These are phyloP conservation scores for Cotesia glomerata DNA, from an alignment of 1,140 invertebrate genomes.

Conservation along the genomic window DNA sequence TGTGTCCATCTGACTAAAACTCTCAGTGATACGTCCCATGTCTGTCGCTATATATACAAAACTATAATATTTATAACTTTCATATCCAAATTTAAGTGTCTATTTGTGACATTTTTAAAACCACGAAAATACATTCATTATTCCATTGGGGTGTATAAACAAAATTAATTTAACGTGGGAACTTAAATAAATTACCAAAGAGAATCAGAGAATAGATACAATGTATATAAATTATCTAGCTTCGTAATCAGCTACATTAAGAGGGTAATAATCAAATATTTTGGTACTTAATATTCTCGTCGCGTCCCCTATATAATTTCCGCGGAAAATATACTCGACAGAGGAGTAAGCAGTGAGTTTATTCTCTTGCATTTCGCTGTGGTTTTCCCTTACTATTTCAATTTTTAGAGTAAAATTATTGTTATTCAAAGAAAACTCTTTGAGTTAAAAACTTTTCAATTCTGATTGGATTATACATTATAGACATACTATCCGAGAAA, in stretches of 20 bases:
- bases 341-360: background rate
- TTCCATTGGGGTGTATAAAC: too few relatives aligned
- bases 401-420: too few relatives aligned
- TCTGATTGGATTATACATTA: too few relatives aligned
- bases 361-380: slow-evolving; percentile 36
- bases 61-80: background rate
- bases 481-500: too few relatives aligned
- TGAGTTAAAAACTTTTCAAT: too few relatives aligned
- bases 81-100: slow-evolving; percentile 1
- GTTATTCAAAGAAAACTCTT: too few relatives aligned
- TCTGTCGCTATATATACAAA: background rate
- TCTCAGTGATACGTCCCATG: background rate
- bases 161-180: too few relatives aligned
- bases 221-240: background rate
- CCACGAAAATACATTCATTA: background rate
- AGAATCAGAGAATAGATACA: background rate
- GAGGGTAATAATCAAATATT: slow-evolving; percentile 63
- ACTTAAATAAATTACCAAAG: background rate
- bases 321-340: slow-evolving; percentile 47
- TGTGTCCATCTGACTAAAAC: slow-evolving; percentile 3
- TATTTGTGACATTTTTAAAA: background rate
- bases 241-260: slow-evolving; percentile 46
- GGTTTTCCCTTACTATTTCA: slow-evolving; percentile 14
- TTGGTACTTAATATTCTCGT: slow-evolving; percentile 52
- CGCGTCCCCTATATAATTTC: slow-evolving; percentile 48